phyloP scores from a whole-genome alignment of 1,140 invertebrate genomes.

The Drosophila virilis region DNA sequence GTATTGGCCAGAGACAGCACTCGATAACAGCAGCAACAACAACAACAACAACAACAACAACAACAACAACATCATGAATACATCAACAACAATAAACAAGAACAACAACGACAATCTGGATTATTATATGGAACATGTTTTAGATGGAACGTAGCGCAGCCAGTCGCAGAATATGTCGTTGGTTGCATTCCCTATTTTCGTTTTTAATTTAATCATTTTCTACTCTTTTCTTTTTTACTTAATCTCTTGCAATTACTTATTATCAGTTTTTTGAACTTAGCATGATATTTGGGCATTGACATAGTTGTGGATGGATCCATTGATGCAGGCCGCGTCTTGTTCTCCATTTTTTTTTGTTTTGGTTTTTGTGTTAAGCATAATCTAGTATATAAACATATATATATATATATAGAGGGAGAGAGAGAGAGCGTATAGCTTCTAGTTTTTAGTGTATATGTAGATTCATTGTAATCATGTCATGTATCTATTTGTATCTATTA shows the following conservation, averaged over 20 bases:
- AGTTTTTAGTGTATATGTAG: slow-evolving; percentile 4
- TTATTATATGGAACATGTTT: slow-evolving; percentile 15
- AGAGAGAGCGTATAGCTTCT: slow-evolving; percentile 1
- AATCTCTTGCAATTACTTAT: not conserved
- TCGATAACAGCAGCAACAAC: not conserved
- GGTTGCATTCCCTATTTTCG: not conserved
- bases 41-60: not conserved
- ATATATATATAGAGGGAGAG: slow-evolving; percentile 2
- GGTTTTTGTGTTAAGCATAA: slow-evolving; percentile 14
- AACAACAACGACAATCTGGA: slow-evolving; percentile 59
- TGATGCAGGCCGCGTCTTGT: slow-evolving; percentile 16
- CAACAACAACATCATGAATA: slow-evolving; percentile 14
- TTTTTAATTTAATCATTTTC: not conserved
- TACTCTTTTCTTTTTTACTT: not conserved
- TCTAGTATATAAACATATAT: slow-evolving; percentile 12
- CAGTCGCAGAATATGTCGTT: slow-evolving; percentile 12
- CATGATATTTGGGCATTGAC: not conserved
- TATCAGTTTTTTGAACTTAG: not conserved
- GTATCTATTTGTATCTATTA: not conserved
- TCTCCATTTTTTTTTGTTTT: slow-evolving; percentile 18
- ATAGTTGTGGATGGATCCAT: slow-evolving; percentile 2
- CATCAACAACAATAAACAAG: slow-evolving; percentile 5
- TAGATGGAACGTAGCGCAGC: slow-evolving; percentile 9
- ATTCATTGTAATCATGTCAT: slow-evolving; percentile 1
- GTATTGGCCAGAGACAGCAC: slow-evolving; percentile 22